Base-by-base conservation (phyloP, 2,888 invertebrate genomes). In the Rhingia rostrata region DNA sequence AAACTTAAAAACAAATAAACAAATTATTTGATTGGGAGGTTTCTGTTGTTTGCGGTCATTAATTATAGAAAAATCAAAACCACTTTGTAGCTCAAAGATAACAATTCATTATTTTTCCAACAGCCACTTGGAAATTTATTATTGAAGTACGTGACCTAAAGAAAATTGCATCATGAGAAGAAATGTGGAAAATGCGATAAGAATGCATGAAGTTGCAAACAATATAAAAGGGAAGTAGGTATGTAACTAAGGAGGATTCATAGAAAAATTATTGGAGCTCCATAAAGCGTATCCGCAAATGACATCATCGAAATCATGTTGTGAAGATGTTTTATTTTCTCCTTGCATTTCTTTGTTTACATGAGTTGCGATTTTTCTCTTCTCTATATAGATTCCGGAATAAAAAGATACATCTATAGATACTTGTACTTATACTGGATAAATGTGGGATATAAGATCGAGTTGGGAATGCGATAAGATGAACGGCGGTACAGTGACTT, bases 121-220 rank as follows among this genome's bases (percentile, higher is more conserved):
- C 49, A 12, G 30, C 41, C 12, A 61, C 14, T 47, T 41, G 6
- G 12, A 5, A 47, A 14, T 10, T 49, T 7, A 22, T 49, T 47
- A 22, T 49, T 37, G 6, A 10, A 49, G 47, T 49, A 64, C 63
- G 63, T 64, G 63, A 64, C 49, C 63, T 39, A 37, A 37, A 49
- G 35, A 64, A 51, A 64, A 51, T 49, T 64, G 39, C 63, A 64
- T 49, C n/a, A 64, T 39, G 12, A 30, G 63, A 45, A 43, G 12
- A 32, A 60, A 6, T 7, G 6, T 9, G n/a, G 32, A 60, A 63
- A 63, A 63, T 47, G 30, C 32, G 37, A 64, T 64, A 64, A 64
- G 49, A 64, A 30, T 49, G 63, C 49, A 60, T 43, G 30, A 43
- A 43, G n/a, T 60, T 60, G 41, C 30, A 1, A 41, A 60, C 30